Evolutionary conservation across 1,140 invertebrate genomes (phyloP).

Genomic region (Ostrea edulis): DNA sequence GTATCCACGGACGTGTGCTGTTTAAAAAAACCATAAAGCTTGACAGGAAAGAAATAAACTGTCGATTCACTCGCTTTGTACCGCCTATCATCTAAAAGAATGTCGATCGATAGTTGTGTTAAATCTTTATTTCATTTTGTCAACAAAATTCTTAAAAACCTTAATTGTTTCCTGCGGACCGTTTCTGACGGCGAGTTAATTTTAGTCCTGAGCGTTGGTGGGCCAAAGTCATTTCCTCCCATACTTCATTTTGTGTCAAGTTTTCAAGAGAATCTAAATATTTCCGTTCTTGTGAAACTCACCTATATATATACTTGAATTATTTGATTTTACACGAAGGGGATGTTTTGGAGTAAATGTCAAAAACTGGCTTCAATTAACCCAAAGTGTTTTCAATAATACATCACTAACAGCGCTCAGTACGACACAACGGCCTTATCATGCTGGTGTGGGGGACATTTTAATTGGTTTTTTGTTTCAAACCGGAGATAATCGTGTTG

Average conservation of each 20-base stretch:
- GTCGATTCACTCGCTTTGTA: background rate
- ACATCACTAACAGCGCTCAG: background rate
- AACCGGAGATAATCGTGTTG: conserved; percentile 4
- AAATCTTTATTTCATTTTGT: conserved; percentile 7
- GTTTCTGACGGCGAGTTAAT: background rate
- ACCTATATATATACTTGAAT: conserved; percentile 36
- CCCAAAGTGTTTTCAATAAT: conserved; percentile 24
- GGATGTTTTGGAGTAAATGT: conserved; percentile 32
- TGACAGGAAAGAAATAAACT: background rate
- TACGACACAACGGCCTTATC: background rate
- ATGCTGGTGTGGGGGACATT: background rate
- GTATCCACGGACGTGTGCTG: background rate
- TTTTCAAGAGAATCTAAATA: conserved; percentile 30
- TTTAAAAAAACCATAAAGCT: background rate
- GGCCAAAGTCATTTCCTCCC: background rate
- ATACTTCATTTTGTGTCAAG: conserved; percentile 21
- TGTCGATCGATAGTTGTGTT: background rate
- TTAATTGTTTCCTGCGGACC: conserved; percentile 6
- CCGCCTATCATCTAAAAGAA: background rate
- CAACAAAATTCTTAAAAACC: conserved; percentile 28
- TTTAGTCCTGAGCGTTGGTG: conserved; percentile 17
- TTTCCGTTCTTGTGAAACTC: conserved; percentile 20
- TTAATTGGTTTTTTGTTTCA: conserved; percentile 38
- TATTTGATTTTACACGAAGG: background rate
- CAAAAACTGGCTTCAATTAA: conserved; percentile 25